Evolutionary conservation across 2,888 invertebrate genomes (phyloP), one percentile per base, ranked within the genome.

Genomic region (Himalopsyche japonica): DNA sequence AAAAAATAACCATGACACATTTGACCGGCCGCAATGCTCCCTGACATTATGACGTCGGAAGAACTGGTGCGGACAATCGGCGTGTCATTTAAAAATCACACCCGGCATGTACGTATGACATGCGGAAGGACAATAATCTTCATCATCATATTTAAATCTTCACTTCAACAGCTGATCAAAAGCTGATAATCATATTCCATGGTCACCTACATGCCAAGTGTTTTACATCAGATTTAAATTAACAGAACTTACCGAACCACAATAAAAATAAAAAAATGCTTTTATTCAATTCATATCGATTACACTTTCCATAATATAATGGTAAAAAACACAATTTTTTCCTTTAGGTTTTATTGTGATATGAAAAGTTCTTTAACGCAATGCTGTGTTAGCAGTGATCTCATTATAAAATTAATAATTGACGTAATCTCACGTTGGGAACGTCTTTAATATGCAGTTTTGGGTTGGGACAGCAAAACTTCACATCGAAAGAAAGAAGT

Each of bases 391-490:
- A n/a, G n/a, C 70, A 57, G 70, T 30, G 30, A 15, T 70, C 27
- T 12, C 70, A 70, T 70, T 70, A 27, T 70, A 70, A 70, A 70
- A 70, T 70, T 70, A 70, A 70, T 27, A 70, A 70, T 30, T 30
- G 27, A 24, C 27, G 70, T 27, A 15, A 27, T 27, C 27, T 70
- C 70, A 10, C 70, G 24, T 20, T 12, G 20, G 70, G 15, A 15
- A 70, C 70, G 70, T 70, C 27, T 4, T 27, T 43, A n/a, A n/a
- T n/a, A 43, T 43, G 12, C 43, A 15, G 43, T 15, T 24, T 70
- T 30, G 4, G 70, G 27, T 81, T 85, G 86, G 86, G 86, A 86
- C 84, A 86, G 86, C 86, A 86, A 86, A 86, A 86, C 85, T 86
- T 86, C 82, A 84, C 83, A 82, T 78, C 76, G 43, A 81, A 81